Base-by-base conservation (phyloP, 2,113 vertebrate genomes). In the Podilymbus podiceps region DNA sequence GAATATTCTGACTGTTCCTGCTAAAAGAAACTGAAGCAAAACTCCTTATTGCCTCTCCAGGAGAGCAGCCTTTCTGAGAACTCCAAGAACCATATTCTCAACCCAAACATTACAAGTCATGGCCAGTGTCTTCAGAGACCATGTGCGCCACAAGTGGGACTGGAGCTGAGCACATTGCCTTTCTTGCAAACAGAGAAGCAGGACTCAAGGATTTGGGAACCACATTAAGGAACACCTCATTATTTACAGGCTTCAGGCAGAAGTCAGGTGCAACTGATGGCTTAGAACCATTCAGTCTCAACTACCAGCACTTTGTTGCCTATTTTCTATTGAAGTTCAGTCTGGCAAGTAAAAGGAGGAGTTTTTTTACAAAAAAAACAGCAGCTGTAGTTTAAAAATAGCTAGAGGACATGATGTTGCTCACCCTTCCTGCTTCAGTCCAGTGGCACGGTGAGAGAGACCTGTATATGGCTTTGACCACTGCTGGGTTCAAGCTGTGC, bases 141-240 rank as follows among this genome's bases (percentile, higher is more conserved):
- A 21, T 1, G 3, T 14, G 15, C 9, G 28, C 15, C 0, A 0
- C 30, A 66, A 9, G 67, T 20, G 13, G n/a, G 47, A 74, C 28
- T 17, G 21, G 44, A 52, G 56, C 69, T 12, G 24, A 64, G 44
- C 35, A 80, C 17, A 2, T 20, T 19, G 38, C 50, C 35, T 40
- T 69, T 18, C 69, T 64, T 46, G 68, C 12, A 62, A 71, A n/a
- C 21, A 80, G 68, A 62, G 63, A 42, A 62, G 59, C 27, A n/a
- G n/a, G 35, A 62, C 67, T 46, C 20, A 25, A 68, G 35, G 31
- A 69, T 25, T 40, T 80, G 31, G n/a, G 53, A 85, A 49, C 24
- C n/a, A 47, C 11, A 19, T n/a, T 30, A 53, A 33, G 7, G 23
- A 73, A n/a, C 18, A 59, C 28, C 35, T 68, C 60, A 53, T 18